Evolutionary conservation across 2,888 invertebrate genomes (phyloP).

Genomic region (Lycia hirtaria): DNA sequence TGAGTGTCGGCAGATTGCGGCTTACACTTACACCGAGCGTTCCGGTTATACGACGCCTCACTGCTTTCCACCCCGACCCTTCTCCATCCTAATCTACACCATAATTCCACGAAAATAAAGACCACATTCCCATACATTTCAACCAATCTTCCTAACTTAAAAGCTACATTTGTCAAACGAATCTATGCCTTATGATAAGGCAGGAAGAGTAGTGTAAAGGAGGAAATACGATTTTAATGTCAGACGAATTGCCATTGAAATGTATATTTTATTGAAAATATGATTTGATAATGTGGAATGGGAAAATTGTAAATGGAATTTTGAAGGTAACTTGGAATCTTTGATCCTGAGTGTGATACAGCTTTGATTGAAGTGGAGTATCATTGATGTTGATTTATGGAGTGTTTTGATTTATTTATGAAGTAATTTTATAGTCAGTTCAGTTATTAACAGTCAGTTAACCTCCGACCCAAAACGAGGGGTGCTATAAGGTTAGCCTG

Average conservation of each 20-base stretch:
- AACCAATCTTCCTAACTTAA: conserved; percentile 7
- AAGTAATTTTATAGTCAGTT: no score
- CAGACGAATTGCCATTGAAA: conserved; percentile 51
- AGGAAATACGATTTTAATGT: conserved; percentile 31
- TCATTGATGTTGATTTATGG: not conserved
- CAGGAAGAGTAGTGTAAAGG: conserved; percentile 33
- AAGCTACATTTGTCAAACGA: conserved; percentile 35
- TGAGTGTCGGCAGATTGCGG: conserved; percentile 80
- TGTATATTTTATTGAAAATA: conserved; percentile 64
- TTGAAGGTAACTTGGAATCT: conserved; percentile 17
- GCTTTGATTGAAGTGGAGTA: not conserved
- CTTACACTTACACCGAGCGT: conserved; percentile 70
- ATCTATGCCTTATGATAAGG: conserved; percentile 41
- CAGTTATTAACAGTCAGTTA: no score
- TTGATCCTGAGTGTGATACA: conserved; percentile 3
- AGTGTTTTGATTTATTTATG: no score
- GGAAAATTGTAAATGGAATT: conserved; percentile 39
- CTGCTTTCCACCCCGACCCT: conserved; percentile 38
- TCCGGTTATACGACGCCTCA: conserved; percentile 58
- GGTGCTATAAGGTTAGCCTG: no score
- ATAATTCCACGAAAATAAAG: conserved; percentile 38
- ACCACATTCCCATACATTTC: conserved; percentile 18
- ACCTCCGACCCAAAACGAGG: no score
- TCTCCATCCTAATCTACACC: conserved; percentile 42
- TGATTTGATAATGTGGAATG: conserved; percentile 51